Base-by-base conservation (phyloP, 23 tunicate genomes). In the Ascidia mentula region DNA sequence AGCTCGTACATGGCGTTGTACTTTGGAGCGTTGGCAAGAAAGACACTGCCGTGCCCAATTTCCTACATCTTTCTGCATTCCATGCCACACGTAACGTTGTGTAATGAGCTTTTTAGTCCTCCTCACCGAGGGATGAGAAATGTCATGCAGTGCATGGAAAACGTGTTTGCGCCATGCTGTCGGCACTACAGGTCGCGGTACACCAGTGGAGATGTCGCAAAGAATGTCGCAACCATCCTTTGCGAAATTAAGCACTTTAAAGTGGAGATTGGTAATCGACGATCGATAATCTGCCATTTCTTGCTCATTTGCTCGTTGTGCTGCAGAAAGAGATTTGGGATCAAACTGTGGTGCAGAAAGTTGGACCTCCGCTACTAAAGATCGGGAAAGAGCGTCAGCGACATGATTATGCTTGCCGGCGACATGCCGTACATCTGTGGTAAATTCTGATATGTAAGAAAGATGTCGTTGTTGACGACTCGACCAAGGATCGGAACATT, bases 401-500 rank as follows among this genome's bases (percentile, higher is more conserved):
- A 71, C 74, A 34, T 2, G 7, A 36, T 18, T 71, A 9, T 18
- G 18, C 30, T 71, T 71, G 18, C 74, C 74, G 18, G 30, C 38
- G 39, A 71, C 39, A 36, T 71, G 74, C 35, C 32, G 35, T 28
- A 71, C 35, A 9, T 71, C 74, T 17, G 74, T 71, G 6, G 74
- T 71, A 18, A 71, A 71, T 36, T 71, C 74, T 36, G 74, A 71
- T 18, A 71, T 36, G 13, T 34, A 34, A 18, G 34, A 34, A 36
- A 36, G 74, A 31, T 71, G 74, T 3, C 74, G 34, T 9, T 71
- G 74, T 24, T 69, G n/a, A 69, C 72, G 72, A 12, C 33, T 24
- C 20, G 72, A 69, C 72, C 72, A 69, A 20, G 72, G 72, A 69
- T 69, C 35, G 30, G 74, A 71, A 34, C 36, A 22, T 36, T 71